A percentile compares a stretch with the other conserved stretches of the same genome.
phyloP scores from a whole-genome alignment of 2,888 invertebrate species.

The Drosophila mimetica region DNA sequence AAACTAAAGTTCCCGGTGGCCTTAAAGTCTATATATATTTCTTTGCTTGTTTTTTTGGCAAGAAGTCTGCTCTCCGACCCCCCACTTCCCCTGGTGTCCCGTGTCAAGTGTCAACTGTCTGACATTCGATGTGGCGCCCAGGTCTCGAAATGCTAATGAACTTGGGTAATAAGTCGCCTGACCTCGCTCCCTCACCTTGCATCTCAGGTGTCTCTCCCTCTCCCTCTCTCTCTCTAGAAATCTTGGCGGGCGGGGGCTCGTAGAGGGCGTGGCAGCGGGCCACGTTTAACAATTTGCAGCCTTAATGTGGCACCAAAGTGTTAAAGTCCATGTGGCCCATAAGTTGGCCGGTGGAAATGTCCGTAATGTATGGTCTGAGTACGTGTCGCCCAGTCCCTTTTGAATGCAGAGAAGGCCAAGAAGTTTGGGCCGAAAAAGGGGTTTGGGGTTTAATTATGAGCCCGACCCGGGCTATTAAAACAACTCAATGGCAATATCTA shows the following conservation, averaged over 20 bases:
- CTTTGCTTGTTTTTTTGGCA: background rate
- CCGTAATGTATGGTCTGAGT: constrained; percentile 69
- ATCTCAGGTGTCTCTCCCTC: constrained; percentile 16
- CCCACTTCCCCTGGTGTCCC: background rate
- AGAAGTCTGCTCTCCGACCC: background rate
- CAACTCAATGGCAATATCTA: constrained; percentile 67
- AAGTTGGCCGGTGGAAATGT: constrained; percentile 56
- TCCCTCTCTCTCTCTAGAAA: too few relatives aligned
- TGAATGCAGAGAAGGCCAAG: constrained; percentile 23
- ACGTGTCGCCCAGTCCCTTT: constrained; percentile 67
- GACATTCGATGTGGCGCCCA: constrained; percentile 45
- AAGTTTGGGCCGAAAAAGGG: background rate
- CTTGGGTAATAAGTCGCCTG: constrained; percentile 63
- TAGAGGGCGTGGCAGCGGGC: constrained; percentile 9
- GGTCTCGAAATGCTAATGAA: constrained; percentile 73
- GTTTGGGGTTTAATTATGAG: constrained; percentile 65
- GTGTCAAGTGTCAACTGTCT: constrained; percentile 47
- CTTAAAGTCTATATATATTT: constrained; percentile 4
- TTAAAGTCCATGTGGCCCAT: constrained; percentile 73
- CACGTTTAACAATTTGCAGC: constrained; percentile 76
- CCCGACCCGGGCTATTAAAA: constrained; percentile 70
- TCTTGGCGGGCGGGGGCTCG: background rate
- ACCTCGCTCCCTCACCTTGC: background rate
- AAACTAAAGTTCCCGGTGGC: background rate
- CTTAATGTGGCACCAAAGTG: constrained; percentile 78